Conservation (phyloP, 2,797 vertebrate genomes). For the Chloroceryle amazona region DNA sequence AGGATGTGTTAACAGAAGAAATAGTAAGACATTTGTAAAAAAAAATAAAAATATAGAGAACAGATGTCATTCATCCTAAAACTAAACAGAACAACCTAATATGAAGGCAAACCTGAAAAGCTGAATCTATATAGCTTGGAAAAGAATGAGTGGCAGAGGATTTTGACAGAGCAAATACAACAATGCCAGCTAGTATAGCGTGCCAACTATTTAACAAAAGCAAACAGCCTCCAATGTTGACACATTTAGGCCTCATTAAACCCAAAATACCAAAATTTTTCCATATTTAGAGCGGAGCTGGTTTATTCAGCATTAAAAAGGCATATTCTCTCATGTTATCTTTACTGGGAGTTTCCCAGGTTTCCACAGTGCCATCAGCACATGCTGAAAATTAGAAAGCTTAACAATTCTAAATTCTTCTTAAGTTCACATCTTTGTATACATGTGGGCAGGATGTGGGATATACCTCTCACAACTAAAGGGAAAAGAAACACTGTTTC, state of each 20-base stretch:
- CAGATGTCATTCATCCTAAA: not conserved
- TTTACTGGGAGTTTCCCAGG: not conserved
- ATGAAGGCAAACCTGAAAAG: not conserved
- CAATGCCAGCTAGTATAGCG: not conserved
- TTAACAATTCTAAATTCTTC: not conserved
- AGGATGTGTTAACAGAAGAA: not conserved
- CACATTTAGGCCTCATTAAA: slow-evolving; percentile 9
- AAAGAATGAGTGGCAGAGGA: not conserved
- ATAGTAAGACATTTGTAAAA: not conserved
- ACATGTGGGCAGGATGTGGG: rapidly evolving
- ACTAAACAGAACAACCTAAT: not conserved
- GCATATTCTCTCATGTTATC: not conserved
- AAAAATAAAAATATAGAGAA: not conserved
- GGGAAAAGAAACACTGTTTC: not conserved
- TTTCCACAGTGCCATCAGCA: not conserved
- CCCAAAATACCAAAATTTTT: not conserved
- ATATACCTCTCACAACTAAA: not conserved
- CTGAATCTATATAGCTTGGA: not conserved
- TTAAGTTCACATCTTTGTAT: not conserved
- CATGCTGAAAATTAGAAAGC: not conserved
- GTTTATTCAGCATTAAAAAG: not conserved
- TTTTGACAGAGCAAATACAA: not conserved
- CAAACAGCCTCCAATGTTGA: not conserved
- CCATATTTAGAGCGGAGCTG: not conserved
- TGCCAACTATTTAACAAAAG: not conserved